Conservation (phyloP, 1,140 invertebrate species). For the Ectropis grisescens region DNA sequence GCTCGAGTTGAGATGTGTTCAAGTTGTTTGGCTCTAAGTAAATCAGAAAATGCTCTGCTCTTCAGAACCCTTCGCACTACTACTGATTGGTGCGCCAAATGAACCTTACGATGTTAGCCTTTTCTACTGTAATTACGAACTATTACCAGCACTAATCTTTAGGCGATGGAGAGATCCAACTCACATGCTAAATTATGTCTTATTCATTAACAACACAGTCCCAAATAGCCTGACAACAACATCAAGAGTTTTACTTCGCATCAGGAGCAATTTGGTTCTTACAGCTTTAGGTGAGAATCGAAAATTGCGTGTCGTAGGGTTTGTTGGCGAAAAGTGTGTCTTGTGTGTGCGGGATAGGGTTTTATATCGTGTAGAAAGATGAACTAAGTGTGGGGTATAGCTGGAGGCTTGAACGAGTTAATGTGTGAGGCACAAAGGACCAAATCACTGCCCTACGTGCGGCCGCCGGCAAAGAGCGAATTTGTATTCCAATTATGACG, state of each 20-base stretch:
- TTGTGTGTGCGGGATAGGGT: too few species aligned
- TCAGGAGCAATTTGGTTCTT: too few species aligned
- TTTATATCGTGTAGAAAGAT: too few species aligned
- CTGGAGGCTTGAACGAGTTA: conserved; percentile 56
- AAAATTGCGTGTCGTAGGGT: too few species aligned
- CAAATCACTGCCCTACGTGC: conserved; percentile 52
- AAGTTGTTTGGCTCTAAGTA: conserved; percentile 42
- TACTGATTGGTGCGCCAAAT: conserved; percentile 54
- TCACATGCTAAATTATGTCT: conserved; percentile 1
- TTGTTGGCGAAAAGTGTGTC: too few species aligned
- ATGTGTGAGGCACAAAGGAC: conserved; percentile 65
- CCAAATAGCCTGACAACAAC: background rate
- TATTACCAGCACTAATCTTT: conserved; percentile 61
- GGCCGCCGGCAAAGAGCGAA: conserved; percentile 57
- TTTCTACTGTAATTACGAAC: conserved; percentile 63
- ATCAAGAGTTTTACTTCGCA: too few species aligned
- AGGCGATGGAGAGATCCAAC: conserved; percentile 12
- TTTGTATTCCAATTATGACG: conserved; percentile 68
- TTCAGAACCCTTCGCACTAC: conserved; percentile 44
- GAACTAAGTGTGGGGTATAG: conserved; percentile 22
- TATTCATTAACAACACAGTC: conserved; percentile 1
- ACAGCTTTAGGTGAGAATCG: too few species aligned
- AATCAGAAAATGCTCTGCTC: conserved; percentile 44
- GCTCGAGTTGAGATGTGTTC: too few species aligned
- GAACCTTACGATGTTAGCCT: conserved; percentile 63